Percentiles rank a stretch among this genome's conserved stretches.
Conservation (phyloP, 2,113 vertebrate genomes). For the Antechinus stuartii region DNA sequence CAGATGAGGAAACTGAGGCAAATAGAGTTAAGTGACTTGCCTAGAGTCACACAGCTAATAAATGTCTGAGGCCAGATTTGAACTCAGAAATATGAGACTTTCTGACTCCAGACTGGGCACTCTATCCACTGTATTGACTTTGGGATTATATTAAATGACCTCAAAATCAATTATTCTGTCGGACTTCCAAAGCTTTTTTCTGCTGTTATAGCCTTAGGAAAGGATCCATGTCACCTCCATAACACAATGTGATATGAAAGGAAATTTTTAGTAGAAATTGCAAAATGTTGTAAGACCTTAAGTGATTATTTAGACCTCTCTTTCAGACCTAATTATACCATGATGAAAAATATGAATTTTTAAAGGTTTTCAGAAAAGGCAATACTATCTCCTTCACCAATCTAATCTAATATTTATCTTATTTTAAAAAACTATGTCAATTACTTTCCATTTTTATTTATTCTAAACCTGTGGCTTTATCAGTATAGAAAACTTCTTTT, state of each 20-base stretch:
- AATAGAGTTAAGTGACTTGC: background rate
- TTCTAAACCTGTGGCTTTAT: background rate
- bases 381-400: background rate
- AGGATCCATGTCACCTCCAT: background rate
- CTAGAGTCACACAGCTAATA: background rate
- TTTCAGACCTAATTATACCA: background rate
- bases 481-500: background rate
- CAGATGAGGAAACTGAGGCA: background rate
- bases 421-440: too few species aligned
- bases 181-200: background rate
- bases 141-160: background rate
- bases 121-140: background rate
- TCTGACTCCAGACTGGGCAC: background rate
- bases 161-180: background rate
- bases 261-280: background rate
- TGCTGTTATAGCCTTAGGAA: background rate
- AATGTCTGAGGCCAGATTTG: background rate
- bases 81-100: background rate
- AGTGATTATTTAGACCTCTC: too few species aligned
- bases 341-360: background rate
- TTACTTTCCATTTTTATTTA: background rate
- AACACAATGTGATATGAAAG: background rate
- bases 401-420: background rate
- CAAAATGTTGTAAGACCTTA: too few species aligned
- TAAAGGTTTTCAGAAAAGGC: background rate